Base-by-base conservation (phyloP, 2,113 vertebrate species). In the Chaenogobius annularis region DNA sequence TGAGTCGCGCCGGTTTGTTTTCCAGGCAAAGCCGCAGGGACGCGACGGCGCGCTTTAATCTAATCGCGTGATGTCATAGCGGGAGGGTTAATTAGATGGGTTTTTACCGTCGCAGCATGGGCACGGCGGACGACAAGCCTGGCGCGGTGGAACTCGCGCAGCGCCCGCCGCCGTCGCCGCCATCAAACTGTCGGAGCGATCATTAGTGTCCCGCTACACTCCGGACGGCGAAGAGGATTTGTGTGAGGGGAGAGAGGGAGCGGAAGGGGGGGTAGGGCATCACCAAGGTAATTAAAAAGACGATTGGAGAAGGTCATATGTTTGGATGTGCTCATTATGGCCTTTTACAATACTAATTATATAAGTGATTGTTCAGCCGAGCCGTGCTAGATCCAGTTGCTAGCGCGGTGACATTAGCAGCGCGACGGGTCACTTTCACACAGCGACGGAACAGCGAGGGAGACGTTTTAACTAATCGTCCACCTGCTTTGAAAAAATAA, bases 11-110 rank as follows among this genome's bases (percentile, higher is more conserved):
- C 37, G 73, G 37, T 82, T 94, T 95, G 95, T 96, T 96, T 55
- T 96, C 94, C 92, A 93, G 92, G 91, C 90, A 92, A 94, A 93
- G 94, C 95, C 95, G 90, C 92, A 91, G 95, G 95, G 95, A 93
- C 50, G 1, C 10, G 92, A 92, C 87, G 37, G 70, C 82, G 82
- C 91, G 93, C 87, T 96, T 96, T 95, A 94, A 94, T 97, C 97
- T 96, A 96, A 96, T 97, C 96, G 96, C 93, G 94, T 92, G 93
- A 93, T 93, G 92, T 94, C 94, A 94, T 92, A 94, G 90, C 92
- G 95, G 93, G 94, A 95, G 94, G 96, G 96, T 95, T 98, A 96
- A 98, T 97, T 96, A 97, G 94, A 95, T 54, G 94, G 93, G 88
- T 93, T 92, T 95, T 94, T 94, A 93, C 94, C 91, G 94, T 96